A percentile compares a stretch with the other conserved stretches of the same genome.
Conservation (phyloP, 1,140 invertebrate genomes). For the Papilio polyxenes region DNA sequence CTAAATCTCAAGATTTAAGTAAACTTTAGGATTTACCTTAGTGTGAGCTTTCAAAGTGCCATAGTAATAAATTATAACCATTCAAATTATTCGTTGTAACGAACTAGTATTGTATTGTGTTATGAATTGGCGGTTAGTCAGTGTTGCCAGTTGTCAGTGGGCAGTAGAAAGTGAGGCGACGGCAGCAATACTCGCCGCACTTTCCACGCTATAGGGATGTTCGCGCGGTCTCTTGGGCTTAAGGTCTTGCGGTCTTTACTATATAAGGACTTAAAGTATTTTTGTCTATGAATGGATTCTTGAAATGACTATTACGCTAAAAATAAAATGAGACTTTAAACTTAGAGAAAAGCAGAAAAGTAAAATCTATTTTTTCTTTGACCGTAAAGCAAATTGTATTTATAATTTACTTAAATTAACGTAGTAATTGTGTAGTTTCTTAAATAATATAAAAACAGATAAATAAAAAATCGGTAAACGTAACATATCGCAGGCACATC, state of each 20-base stretch:
- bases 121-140: background rate
- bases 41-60: too few relatives aligned
- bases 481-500: background rate
- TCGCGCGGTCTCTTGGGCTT: background rate
- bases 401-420: too few relatives aligned
- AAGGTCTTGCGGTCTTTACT: background rate
- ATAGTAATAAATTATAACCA: too few relatives aligned
- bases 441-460: background rate
- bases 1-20: too few relatives aligned
- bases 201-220: constrained; percentile 11
- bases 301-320: too few relatives aligned
- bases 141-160: background rate
- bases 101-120: background rate
- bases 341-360: too few relatives aligned
- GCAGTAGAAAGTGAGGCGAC: constrained; percentile 5
- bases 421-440: too few relatives aligned
- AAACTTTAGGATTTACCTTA: too few relatives aligned
- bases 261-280: too few relatives aligned
- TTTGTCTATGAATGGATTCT: background rate
- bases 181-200: background rate
- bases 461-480: background rate
- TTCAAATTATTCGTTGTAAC: background rate
- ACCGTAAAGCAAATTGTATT: too few relatives aligned
- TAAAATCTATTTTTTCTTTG: too few relatives aligned
- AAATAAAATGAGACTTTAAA: too few relatives aligned